A percentile compares a stretch with the other conserved stretches of the same genome.
Conservation (phyloP, 37 sponge, comb jelly and placozoan genomes). For the Diacarnus erythraeanus region DNA sequence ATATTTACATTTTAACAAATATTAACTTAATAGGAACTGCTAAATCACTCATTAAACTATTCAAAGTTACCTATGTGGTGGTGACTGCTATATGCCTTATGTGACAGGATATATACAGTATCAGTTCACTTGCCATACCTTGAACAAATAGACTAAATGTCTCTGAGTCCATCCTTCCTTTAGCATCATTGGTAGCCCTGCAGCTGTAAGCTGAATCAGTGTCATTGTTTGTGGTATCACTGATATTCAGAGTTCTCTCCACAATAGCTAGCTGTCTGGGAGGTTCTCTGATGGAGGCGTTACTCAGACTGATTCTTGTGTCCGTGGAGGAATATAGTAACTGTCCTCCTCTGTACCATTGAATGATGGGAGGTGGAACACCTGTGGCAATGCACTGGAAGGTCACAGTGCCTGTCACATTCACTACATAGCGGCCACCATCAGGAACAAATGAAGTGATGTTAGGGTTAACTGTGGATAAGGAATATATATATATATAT, state of each 20-base stretch:
- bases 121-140: constrained; percentile 4
- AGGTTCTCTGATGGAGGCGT: neutral
- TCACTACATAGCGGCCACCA: constrained; percentile 11
- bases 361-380: constrained; percentile 62
- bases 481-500: neutral
- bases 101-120: neutral
- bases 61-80: no score
- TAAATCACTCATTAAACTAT: no score
- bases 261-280: constrained; percentile 19
- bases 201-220: constrained; percentile 50
- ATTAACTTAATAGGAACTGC: no score
- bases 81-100: no score
- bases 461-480: constrained; percentile 1
- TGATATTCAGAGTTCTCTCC: constrained; percentile 34
- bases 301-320: neutral
- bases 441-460: constrained; percentile 9
- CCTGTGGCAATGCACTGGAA: constrained; percentile 62
- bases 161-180: constrained; percentile 10
- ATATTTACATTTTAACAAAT: no score
- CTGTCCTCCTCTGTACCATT: constrained; percentile 25
- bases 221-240: constrained; percentile 20
- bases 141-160: constrained; percentile 30
- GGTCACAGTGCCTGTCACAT: constrained; percentile 27
- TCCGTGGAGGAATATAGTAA: neutral
- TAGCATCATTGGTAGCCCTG: constrained; percentile 32